Evolutionary conservation across 2,797 vertebrate genomes (phyloP).

Genomic region (Anolis apletophallus): DNA sequence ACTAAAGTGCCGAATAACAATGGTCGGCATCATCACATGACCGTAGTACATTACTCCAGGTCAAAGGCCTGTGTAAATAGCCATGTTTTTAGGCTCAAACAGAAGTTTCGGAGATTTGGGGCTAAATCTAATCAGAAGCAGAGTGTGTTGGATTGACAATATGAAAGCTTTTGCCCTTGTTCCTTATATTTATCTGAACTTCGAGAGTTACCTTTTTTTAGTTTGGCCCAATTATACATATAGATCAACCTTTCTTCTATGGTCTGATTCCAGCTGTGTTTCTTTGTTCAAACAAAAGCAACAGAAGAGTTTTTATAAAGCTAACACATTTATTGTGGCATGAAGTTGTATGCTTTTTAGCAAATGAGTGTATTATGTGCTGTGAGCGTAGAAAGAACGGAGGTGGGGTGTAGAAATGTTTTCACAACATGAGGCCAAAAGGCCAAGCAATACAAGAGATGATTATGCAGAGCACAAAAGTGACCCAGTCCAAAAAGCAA

Average conservation of each 20-base stretch:
- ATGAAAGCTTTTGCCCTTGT: too few species aligned
- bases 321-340: not conserved
- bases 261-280: not conserved
- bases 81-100: too few species aligned
- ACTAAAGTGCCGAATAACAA: too few species aligned
- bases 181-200: too few species aligned
- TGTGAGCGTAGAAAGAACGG: not conserved
- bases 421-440: slow-evolving; percentile 21
- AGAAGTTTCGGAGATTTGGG: too few species aligned
- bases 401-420: not conserved
- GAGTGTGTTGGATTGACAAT: too few species aligned
- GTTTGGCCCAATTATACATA: not conserved
- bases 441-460: slow-evolving; percentile 4
- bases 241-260: not conserved
- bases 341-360: not conserved
- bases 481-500: slow-evolving; percentile 15
- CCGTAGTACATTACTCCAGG: too few species aligned
- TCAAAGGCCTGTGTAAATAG: too few species aligned
- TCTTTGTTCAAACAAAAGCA: not conserved
- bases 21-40: too few species aligned
- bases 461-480: slow-evolving; percentile 7
- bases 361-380: not conserved
- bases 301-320: not conserved
- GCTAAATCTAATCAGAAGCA: too few species aligned
- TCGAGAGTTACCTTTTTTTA: too few species aligned